Evolutionary conservation across 2,888 invertebrate species (phyloP).

Genomic region (Tholera decimalis): DNA sequence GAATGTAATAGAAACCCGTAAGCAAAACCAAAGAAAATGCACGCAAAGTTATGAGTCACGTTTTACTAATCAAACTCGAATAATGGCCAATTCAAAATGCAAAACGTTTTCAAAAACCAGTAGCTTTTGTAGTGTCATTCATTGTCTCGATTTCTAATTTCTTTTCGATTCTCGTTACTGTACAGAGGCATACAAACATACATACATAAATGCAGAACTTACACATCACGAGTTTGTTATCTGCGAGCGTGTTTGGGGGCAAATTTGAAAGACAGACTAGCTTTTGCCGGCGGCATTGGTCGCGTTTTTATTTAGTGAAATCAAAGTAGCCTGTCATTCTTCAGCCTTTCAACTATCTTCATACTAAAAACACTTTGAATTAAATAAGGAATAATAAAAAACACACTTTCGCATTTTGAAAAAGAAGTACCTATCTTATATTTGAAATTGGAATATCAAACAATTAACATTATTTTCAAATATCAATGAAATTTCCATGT

Average conservation of each 20-base stretch:
- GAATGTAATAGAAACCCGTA: background rate
- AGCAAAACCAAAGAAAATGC: background rate
- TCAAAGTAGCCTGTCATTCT: too few relatives aligned
- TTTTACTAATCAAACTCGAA: conserved; percentile 3
- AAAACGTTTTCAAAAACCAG: conserved; percentile 30
- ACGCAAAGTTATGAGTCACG: conserved; percentile 38
- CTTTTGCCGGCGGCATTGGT: too few relatives aligned
- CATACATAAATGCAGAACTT: conserved; percentile 17
- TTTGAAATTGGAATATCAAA: too few relatives aligned
- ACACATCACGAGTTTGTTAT: background rate
- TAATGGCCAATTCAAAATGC: conserved; percentile 28
- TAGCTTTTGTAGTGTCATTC: conserved; percentile 26
- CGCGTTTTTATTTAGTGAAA: too few relatives aligned
- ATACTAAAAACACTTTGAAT: too few relatives aligned
- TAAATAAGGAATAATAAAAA: too few relatives aligned
- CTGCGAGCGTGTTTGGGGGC: background rate
- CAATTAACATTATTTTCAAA: too few relatives aligned
- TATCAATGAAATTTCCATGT: too few relatives aligned
- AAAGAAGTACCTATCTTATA: too few relatives aligned
- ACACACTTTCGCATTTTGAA: too few relatives aligned
- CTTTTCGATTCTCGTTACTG: conserved; percentile 20
- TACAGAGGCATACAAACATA: conserved; percentile 1
- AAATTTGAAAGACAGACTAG: background rate
- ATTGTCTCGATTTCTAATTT: conserved; percentile 59
- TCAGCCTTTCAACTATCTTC: too few relatives aligned